phyloP scores from a whole-genome alignment of 2,113 vertebrate species.

The Pagrus major region DNA sequence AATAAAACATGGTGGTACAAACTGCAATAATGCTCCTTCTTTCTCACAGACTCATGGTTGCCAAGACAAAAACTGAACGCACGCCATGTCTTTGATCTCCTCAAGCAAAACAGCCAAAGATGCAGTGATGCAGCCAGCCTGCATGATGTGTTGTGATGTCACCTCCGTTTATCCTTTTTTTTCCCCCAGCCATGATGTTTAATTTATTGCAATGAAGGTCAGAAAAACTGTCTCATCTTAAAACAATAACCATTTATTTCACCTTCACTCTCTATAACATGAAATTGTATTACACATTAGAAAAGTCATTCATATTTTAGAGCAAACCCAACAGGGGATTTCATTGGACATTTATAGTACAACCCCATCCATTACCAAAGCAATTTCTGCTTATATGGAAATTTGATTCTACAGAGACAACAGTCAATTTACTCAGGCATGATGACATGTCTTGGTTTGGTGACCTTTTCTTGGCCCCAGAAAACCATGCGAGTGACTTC shows the following conservation, averaged over 20 bases:
- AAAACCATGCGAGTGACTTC: constrained; percentile 3
- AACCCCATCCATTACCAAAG: constrained; percentile 37
- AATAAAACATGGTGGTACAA: constrained; percentile 28
- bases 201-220: constrained; percentile 49
- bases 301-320: constrained; percentile 51
- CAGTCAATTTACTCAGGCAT: constrained; percentile 33
- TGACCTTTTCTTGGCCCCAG: constrained; percentile 40
- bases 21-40: constrained; percentile 10
- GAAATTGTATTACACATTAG: constrained; percentile 24
- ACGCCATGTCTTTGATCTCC: constrained; percentile 43
- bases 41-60: constrained; percentile 16
- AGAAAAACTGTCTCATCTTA: constrained; percentile 9
- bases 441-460: constrained; percentile 21
- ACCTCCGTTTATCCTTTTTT: constrained; percentile 27
- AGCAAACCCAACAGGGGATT: constrained; percentile 17
- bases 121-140: not conserved
- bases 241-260: constrained; percentile 46
- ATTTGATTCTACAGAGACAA: constrained; percentile 43
- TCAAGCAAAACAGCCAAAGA: constrained; percentile 26
- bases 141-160: constrained; percentile 30
- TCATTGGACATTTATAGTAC: constrained; percentile 18
- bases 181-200: constrained; percentile 28
- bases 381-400: constrained; percentile 46
- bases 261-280: constrained; percentile 19
- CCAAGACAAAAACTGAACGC: constrained; percentile 43